Base-by-base conservation (phyloP, 2,113 vertebrate species). In the Callionymus lyra region DNA sequence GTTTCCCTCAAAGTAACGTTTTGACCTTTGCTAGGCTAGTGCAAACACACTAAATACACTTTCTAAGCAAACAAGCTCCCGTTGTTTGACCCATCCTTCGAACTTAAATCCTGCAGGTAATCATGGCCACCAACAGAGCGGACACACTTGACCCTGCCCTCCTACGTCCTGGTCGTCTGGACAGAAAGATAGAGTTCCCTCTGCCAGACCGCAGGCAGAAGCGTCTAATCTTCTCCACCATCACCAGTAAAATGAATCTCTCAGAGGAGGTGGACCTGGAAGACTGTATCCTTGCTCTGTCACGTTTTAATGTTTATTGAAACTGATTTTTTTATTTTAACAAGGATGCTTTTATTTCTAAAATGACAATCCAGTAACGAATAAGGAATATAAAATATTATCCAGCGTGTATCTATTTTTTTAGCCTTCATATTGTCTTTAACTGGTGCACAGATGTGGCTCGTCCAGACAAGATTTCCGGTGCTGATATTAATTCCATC, bases 181-280 rank as follows among this genome's bases (percentile, higher is more conserved):
- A 95, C 78, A 79, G 93, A 1, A 97, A 95, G 70, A 97, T 97
- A 0, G 93, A 97, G 70, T 95, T 95, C 55, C 93, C 93, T 0
- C 65, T 95, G 52, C 92, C 93, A 0, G 93, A 97, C 74, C 89
- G 93, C 34, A 81, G 92, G 12, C 93, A 97, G 75, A 95, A 97
- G 16, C 87, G 93, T 0, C 73, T 97, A 14, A 88, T 97, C 65
- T 95, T 95, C 78, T 88, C 91, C 74, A 94, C 92, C 61, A 94
- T 97, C 79, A 94, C 90, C 57, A 90, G 91, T 72, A 94, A 92
- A 68, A 97, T 97, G 93, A 97, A 97, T 71, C 85, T 97, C 11
- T 94, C 91, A 0, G 93, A 97, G 72, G 93, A 97, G 65, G 91
- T 97, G 6, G 93, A 97, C 75, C 81, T 97, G 40, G 92, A 95